Percentiles rank a stretch among this genome's conserved stretches.
Conservation (phyloP, 2,797 vertebrate species). For the Muscicapa comitata region DNA sequence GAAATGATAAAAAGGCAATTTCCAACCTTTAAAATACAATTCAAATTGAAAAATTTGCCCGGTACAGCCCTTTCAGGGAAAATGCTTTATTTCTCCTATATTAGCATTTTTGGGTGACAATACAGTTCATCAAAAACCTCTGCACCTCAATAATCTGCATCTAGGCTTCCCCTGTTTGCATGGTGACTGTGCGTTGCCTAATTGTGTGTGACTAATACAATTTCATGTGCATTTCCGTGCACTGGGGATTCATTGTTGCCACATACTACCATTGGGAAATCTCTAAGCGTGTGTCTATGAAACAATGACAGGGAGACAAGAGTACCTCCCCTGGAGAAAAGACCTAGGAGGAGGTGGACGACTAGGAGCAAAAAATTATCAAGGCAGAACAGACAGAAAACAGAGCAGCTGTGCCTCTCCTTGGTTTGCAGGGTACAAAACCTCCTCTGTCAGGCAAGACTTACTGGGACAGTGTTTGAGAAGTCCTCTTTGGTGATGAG, state of each 20-base stretch:
- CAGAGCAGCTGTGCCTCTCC: neutral
- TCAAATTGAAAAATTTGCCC: neutral
- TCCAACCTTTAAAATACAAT: constrained; percentile 12
- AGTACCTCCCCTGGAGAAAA: constrained; percentile 37
- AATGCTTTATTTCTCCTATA: neutral
- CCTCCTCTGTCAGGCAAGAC: neutral
- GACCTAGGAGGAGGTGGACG: constrained; percentile 19
- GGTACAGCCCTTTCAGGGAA: neutral
- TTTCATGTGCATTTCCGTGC: constrained; percentile 62
- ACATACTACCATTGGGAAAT: constrained; percentile 64
- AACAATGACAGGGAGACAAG: constrained; percentile 52
- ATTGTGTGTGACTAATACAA: constrained; percentile 63
- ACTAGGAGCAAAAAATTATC: constrained; percentile 28
- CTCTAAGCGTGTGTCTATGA: constrained; percentile 28
- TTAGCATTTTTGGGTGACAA: constrained; percentile 20
- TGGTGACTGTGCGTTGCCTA: constrained; percentile 52
- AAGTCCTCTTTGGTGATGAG: neutral
- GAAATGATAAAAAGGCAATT: constrained; percentile 4
- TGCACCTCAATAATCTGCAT: constrained; percentile 26
- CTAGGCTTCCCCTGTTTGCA: constrained; percentile 34
- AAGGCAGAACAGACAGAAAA: neutral
- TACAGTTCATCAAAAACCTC: constrained; percentile 36
- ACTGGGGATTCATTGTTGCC: constrained; percentile 63
- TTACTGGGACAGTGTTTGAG: neutral
- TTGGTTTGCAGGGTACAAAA: neutral